A percentile compares a stretch with the other conserved stretches of the same genome.
Evolutionary conservation across 53 echinoderm and acorn worm species (phyloP).

Genomic region (Stichopus horrens): DNA sequence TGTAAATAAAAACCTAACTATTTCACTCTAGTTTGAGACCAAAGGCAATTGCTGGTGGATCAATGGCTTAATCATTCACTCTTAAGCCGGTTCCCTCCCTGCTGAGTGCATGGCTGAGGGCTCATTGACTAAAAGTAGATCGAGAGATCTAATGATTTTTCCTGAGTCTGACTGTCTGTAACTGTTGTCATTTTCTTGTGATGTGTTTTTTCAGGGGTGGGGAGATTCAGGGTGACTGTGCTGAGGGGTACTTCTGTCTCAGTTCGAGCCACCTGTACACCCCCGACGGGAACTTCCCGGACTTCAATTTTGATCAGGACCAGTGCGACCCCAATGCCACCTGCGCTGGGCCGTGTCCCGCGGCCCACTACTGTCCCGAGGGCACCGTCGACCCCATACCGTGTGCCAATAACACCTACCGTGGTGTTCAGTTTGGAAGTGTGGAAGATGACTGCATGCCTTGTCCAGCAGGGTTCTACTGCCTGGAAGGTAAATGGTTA

Average conservation of each 20-base stretch:
- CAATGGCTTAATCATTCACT: too few species aligned
- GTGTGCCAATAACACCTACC: slow-evolving; percentile 76
- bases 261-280: slow-evolving; percentile 81
- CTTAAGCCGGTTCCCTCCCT: too few species aligned
- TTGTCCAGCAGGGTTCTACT: slow-evolving; percentile 79
- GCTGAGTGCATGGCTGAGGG: not conserved
- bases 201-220: slow-evolving; percentile 69
- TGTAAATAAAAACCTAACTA: too few species aligned
- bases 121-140: not conserved
- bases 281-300: slow-evolving; percentile 69
- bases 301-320: slow-evolving; percentile 76
- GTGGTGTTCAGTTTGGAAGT: slow-evolving; percentile 79
- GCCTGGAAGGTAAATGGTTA: slow-evolving; percentile 71
- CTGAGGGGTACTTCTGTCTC: slow-evolving; percentile 96
- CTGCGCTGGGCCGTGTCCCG: slow-evolving; percentile 89
- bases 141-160: not conserved
- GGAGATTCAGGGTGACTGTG: slow-evolving; percentile 77
- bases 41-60: too few species aligned
- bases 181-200: not conserved
- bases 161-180: not conserved
- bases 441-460: slow-evolving; percentile 78
- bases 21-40: too few species aligned
- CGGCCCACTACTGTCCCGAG: slow-evolving; percentile 92
- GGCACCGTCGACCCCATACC: slow-evolving; percentile 82
- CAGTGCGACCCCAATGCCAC: slow-evolving; percentile 88